Evolutionary conservation across 2,797 vertebrate genomes (phyloP).

Genomic region (Limnodromus scolopaceus): DNA sequence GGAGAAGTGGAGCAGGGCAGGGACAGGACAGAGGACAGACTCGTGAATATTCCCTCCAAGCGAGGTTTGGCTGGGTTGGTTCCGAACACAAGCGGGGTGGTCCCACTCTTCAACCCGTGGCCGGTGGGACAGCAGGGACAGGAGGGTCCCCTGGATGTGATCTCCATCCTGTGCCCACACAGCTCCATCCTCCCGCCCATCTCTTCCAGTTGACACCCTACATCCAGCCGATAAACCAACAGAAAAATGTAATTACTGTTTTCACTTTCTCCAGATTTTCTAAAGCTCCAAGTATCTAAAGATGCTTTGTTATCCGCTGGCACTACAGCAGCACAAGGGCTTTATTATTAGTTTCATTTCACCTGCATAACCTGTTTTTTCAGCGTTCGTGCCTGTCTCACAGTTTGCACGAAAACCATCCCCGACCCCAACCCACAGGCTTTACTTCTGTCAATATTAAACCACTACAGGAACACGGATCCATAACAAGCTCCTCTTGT

Average conservation of each 20-base stretch:
- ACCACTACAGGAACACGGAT: not conserved
- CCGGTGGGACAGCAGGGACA: not conserved
- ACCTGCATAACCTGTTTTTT: not conserved
- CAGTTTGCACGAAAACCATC: not conserved
- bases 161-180: not conserved
- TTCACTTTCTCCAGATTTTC: not conserved
- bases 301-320: not conserved
- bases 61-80: not conserved
- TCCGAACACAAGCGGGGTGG: not conserved
- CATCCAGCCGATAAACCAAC: not conserved
- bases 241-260: not conserved
- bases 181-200: not conserved
- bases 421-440: not conserved
- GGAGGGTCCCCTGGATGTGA: not conserved
- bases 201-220: not conserved
- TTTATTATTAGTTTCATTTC: not conserved
- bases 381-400: not conserved
- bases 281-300: not conserved
- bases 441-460: constrained; percentile 34
- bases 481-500: constrained; percentile 19
- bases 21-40: not conserved
- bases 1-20: not conserved
- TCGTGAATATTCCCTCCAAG: not conserved
- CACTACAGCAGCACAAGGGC: not conserved
- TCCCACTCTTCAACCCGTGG: not conserved